Conservation (phyloP, 1,140 invertebrate genomes). For the Apis cerana region DNA sequence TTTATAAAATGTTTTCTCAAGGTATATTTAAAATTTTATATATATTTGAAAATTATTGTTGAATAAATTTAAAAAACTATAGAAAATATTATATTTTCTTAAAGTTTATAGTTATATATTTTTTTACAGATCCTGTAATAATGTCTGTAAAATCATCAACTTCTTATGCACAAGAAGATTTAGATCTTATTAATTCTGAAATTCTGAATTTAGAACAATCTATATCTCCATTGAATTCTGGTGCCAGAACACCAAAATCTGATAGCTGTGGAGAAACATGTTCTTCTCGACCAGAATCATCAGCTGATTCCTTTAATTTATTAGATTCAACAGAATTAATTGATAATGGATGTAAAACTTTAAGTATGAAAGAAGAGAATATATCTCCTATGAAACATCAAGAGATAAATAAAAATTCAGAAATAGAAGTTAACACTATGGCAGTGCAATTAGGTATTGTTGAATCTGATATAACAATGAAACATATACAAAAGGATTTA, state of each 20-base stretch:
- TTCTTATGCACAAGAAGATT: conserved; percentile 71
- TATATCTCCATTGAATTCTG: conserved; percentile 44
- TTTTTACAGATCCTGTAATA: conserved; percentile 70
- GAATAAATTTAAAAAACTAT: conserved; percentile 4
- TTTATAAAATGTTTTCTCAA: not conserved
- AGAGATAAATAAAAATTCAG: conserved; percentile 41
- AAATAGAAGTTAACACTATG: conserved; percentile 56
- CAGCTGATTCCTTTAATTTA: conserved; percentile 55
- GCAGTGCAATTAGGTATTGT: conserved; percentile 57
- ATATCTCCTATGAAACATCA: conserved; percentile 22
- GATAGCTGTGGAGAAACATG: conserved; percentile 58
- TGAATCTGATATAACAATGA: conserved; percentile 49
- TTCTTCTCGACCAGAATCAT: conserved; percentile 59
- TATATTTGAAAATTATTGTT: not conserved
- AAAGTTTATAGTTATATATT: not conserved
- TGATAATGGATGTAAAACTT: conserved; percentile 43
- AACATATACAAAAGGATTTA: conserved; percentile 51
- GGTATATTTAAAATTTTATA: not conserved
- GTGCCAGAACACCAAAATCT: conserved; percentile 56
- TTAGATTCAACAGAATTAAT: conserved; percentile 48
- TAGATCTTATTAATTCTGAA: conserved; percentile 71
- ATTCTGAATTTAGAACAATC: conserved; percentile 64
- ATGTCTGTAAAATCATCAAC: conserved; percentile 70
- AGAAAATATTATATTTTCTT: not conserved
- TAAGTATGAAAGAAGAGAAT: conserved; percentile 21